Percentiles rank a stretch among this genome's conserved stretches.
phyloP scores from a whole-genome alignment of 2,113 vertebrate species.

The Siniperca chuatsi region DNA sequence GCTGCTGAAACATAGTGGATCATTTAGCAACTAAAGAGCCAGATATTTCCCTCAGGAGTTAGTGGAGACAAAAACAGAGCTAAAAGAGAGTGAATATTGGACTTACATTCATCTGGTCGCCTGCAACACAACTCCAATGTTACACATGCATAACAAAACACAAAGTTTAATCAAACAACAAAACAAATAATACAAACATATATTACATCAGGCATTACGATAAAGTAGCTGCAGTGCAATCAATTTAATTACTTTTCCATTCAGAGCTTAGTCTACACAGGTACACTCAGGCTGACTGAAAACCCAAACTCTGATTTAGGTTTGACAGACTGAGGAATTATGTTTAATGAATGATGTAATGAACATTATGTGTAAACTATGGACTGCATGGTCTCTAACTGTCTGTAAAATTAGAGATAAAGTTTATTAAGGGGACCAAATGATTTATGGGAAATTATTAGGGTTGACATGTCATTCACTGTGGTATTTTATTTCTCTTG shows the following conservation, averaged over 20 bases:
- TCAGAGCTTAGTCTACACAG: neutral
- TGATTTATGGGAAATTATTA: no score
- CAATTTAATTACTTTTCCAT: no score
- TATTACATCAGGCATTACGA: neutral
- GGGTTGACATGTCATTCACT: no score
- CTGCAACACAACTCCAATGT: no score
- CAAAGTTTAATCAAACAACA: neutral
- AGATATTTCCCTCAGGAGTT: no score
- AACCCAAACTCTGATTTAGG: neutral
- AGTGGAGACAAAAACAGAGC: neutral
- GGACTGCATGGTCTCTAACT: no score
- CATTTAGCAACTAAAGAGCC: neutral
- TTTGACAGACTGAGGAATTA: neutral
- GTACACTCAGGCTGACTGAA: neutral
- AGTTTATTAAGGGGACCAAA: neutral
- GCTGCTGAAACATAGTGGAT: neutral
- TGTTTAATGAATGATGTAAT: no score
- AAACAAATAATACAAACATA: neutral
- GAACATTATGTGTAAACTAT: no score
- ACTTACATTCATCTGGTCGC: neutral
- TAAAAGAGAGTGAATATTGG: no score
- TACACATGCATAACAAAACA: neutral
- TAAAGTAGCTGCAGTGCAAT: neutral
- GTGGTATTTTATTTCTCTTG: no score
- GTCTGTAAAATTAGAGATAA: neutral